A percentile compares a stretch with the other conserved stretches of the same genome.
Conservation (phyloP, 1,140 invertebrate genomes). For the Homalodisca vitripennis region DNA sequence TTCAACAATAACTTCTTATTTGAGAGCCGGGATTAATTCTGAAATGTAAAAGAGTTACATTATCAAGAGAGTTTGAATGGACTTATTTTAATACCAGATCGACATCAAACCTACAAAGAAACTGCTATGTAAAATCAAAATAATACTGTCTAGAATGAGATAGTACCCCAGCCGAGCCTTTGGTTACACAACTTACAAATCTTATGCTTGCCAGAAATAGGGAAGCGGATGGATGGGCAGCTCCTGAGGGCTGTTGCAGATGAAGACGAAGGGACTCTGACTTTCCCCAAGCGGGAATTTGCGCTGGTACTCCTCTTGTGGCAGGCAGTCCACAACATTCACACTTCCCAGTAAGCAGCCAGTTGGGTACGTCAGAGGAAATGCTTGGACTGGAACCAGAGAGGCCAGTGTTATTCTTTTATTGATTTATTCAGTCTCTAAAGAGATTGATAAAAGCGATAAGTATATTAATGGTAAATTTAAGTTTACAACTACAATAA, state of each 20-base stretch:
- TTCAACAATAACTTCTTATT: too few relatives aligned
- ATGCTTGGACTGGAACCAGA: constrained; percentile 45
- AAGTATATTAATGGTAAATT: too few relatives aligned
- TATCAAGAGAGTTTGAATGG: too few relatives aligned
- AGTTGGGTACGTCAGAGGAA: constrained; percentile 81
- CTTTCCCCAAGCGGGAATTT: constrained; percentile 82
- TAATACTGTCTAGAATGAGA: constrained; percentile 4
- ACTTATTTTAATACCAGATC: too few relatives aligned
- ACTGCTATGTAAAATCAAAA: too few relatives aligned
- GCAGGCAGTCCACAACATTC: constrained; percentile 76
- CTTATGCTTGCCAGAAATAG: constrained; percentile 90
- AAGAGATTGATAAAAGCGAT: too few relatives aligned
- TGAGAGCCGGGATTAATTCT: too few relatives aligned
- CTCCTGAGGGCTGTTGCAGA: constrained; percentile 82
- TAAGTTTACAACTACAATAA: too few relatives aligned
- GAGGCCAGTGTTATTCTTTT: too few relatives aligned
- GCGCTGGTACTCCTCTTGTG: constrained; percentile 83
- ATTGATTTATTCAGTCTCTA: too few relatives aligned
- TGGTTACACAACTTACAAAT: constrained; percentile 75
- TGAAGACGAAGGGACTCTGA: constrained; percentile 87
- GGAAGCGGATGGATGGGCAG: constrained; percentile 83
- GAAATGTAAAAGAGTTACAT: too few relatives aligned
- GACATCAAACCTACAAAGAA: too few relatives aligned
- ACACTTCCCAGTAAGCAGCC: constrained; percentile 90
- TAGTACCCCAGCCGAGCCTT: constrained; percentile 25